Percentiles rank a stretch among this genome's conserved stretches.
These are phyloP conservation scores for Oscheius sp. DNA, from an alignment of 2,888 invertebrate genomes.

Conservation along the genomic window DNA sequence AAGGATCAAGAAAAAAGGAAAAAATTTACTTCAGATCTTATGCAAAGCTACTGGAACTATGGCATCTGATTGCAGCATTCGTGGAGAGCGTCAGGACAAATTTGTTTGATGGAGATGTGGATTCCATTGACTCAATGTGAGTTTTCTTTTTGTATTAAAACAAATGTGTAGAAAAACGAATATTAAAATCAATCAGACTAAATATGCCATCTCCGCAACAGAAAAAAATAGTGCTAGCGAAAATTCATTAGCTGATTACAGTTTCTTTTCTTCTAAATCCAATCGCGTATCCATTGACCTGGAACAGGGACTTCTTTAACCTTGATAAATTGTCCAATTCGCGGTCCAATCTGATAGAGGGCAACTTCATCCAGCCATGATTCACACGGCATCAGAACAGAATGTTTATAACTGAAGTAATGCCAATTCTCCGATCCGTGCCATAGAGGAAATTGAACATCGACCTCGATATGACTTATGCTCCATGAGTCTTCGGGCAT, in stretches of 20 bases:
- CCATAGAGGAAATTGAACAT: slow-evolving; percentile 3
- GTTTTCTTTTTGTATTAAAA: slow-evolving; percentile 5
- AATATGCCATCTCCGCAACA: not conserved
- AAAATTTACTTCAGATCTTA: slow-evolving; percentile 56
- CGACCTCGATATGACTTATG: slow-evolving; percentile 10
- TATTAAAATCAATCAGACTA: not conserved
- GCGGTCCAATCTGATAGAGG: slow-evolving; percentile 23
- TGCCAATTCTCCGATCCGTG: slow-evolving; percentile 15
- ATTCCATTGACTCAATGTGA: slow-evolving; percentile 65
- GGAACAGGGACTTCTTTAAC: not conserved
- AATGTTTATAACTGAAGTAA: slow-evolving; percentile 7
- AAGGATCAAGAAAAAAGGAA: no score
- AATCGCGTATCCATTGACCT: slow-evolving; percentile 21
- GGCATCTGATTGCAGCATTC: slow-evolving; percentile 59
- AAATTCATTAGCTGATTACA: slow-evolving; percentile 63
- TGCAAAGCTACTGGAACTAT: slow-evolving; percentile 63
- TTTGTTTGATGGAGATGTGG: slow-evolving; percentile 64
- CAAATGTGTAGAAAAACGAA: not conserved
- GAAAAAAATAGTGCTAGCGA: not conserved
- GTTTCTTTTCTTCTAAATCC: slow-evolving; percentile 21
- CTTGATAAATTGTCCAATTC: slow-evolving; percentile 7
- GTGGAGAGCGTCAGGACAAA: slow-evolving; percentile 59
- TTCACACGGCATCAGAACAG: slow-evolving; percentile 12
- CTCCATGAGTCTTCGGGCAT: slow-evolving; percentile 7
- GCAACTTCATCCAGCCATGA: not conserved